A percentile compares a stretch with the other conserved stretches of the same genome.
These are phyloP conservation scores for Callimorpha dominula DNA, from an alignment of 2,888 invertebrate genomes.

Conservation along the genomic window DNA sequence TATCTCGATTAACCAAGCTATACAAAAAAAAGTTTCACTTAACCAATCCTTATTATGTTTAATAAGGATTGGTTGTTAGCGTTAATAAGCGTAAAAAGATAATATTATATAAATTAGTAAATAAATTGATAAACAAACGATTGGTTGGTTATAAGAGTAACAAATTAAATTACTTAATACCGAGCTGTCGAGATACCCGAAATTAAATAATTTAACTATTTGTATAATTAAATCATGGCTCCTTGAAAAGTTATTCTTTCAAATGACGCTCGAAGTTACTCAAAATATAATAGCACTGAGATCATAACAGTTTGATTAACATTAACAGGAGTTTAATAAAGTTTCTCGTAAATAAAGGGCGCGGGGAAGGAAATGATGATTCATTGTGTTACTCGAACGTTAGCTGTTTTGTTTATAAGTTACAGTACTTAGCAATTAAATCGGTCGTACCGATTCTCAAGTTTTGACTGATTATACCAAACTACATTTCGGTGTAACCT, in stretches of 20 bases:
- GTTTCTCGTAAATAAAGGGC: slow-evolving; percentile 48
- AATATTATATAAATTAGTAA: no score
- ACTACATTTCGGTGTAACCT: slow-evolving; percentile 22
- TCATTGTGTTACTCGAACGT: slow-evolving; percentile 38
- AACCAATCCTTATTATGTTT: no score
- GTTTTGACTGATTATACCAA: slow-evolving; percentile 22
- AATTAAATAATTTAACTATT: slow-evolving; percentile 61
- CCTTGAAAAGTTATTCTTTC: slow-evolving; percentile 67
- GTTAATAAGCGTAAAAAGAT: no score
- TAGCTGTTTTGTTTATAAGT: slow-evolving; percentile 49
- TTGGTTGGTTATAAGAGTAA: not conserved
- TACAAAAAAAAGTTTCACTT: no score
- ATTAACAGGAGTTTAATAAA: slow-evolving; percentile 41
- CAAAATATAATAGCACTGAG: slow-evolving; percentile 57
- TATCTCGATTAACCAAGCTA: no score
- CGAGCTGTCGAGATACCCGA: not conserved
- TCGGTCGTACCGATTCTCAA: slow-evolving; percentile 41
- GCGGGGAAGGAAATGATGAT: slow-evolving; percentile 40
- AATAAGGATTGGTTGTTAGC: no score
- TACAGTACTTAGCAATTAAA: slow-evolving; percentile 41
- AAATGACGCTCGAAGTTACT: slow-evolving; percentile 52
- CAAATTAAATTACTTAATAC: not conserved
- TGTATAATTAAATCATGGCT: slow-evolving; percentile 73
- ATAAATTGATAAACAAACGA: not conserved
- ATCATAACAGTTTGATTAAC: slow-evolving; percentile 58